These are phyloP conservation scores for Seriola dumerili DNA, from an alignment of 2,113 vertebrate species.

Conservation along the genomic window DNA sequence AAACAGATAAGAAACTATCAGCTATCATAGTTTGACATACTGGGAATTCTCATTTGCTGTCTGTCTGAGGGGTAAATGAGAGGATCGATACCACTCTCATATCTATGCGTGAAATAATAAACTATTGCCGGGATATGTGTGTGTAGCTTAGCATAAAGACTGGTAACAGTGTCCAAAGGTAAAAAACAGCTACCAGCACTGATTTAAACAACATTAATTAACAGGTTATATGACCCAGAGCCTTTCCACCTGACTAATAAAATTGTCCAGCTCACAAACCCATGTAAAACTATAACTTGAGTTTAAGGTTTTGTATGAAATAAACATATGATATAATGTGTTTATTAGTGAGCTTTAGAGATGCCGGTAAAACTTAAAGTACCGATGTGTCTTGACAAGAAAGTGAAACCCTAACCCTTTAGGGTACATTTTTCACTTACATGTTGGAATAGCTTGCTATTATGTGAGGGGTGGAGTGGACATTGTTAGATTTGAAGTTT, in stretches of 20 bases:
- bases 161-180: background rate
- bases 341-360: background rate
- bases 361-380: too few relatives aligned
- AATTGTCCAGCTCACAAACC: background rate
- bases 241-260: background rate
- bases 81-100: conserved; percentile 18
- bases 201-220: background rate
- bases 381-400: background rate
- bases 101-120: conserved; percentile 16
- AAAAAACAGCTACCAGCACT: background rate
- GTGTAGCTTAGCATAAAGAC: background rate
- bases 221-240: background rate
- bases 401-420: background rate
- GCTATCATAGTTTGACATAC: conserved; percentile 10
- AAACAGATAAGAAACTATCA: background rate
- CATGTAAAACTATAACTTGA: background rate
- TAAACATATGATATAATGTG: background rate
- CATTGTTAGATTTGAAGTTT: background rate
- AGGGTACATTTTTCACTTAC: background rate
- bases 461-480: background rate
- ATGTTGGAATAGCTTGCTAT: background rate
- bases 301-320: background rate
- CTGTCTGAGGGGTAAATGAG: background rate
- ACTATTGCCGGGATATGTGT: background rate
- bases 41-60: background rate